Base-by-base conservation (phyloP, 2,113 vertebrate genomes). In the Protobothrops flavoviridis region DNA sequence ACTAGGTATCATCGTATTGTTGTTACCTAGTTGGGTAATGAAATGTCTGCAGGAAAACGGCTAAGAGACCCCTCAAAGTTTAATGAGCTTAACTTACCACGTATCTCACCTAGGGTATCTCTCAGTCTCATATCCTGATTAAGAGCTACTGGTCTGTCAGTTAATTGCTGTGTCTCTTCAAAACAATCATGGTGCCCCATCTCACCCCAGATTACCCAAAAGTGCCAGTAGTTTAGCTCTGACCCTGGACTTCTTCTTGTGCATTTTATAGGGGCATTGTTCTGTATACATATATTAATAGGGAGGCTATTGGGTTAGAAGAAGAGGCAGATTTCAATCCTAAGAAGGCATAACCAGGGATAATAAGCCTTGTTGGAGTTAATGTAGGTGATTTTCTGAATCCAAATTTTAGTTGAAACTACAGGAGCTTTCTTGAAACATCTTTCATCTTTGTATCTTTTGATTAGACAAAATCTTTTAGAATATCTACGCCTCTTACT, bases 401-500 rank as follows among this genome's bases (percentile, higher is more conserved):
- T 64, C 11, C 23, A 24, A 11, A 7, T 26, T 56, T 33, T 39
- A 45, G 39, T 45, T 89, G 33, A 61, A 45, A 81, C 33, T 10
- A 81, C n/a, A 59, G 20, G 56, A 59, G 26, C 11, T 48, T 59
- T 59, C 43, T 26, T 61, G 43, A 90, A 61, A 43, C 5, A 20
- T 11, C 45, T 92, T 87, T 55, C 74, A 39, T 81, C 33, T 13
- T 56, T 90, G 29, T 81, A 21, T 81, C 29, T 85, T 48, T 1
- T 91, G 92, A 91, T 50, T 90, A 99, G 99, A 98, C 98, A 81
- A 98, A 98, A 64, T 96, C 98, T 3, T 97, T 98, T 23, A 97
- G 98, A 95, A 96, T 98, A 89, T 97, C 98, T 93, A 98, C 99
- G 5, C 98, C 98, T 12, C 98, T 99, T 39, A 99, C 98, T 0